Percentiles rank a stretch among this genome's conserved stretches.
phyloP scores from a whole-genome alignment of 2,888 invertebrate species.

The Carpatolechia fugitivella region DNA sequence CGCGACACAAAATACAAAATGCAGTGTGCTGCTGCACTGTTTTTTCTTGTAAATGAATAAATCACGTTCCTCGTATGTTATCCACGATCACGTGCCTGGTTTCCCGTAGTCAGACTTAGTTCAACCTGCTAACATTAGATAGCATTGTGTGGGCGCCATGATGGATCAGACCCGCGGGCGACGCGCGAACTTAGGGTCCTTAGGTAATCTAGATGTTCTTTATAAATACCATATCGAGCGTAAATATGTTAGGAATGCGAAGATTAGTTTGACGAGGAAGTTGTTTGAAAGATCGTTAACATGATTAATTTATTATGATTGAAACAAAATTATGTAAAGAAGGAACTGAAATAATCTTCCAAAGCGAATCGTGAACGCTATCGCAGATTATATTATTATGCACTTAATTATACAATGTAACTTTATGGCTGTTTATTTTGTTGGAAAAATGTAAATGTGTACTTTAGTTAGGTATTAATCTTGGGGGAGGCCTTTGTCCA shows the following conservation, averaged over 20 bases:
- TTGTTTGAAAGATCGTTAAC: background rate
- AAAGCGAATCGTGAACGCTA: background rate
- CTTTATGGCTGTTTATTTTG: too few species aligned
- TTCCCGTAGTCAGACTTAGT: background rate
- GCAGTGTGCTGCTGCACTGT: background rate
- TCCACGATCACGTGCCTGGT: background rate
- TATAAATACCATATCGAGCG: background rate
- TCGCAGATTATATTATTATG: background rate
- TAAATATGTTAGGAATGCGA: background rate
- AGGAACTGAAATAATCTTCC: background rate
- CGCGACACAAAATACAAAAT: too few species aligned
- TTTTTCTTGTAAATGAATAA: background rate
- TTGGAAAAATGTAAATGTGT: too few species aligned
- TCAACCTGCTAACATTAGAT: constrained; percentile 10
- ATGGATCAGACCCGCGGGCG: constrained; percentile 32
- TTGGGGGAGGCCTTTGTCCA: too few species aligned
- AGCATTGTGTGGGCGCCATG: constrained; percentile 23
- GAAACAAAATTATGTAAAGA: background rate
- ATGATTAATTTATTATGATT: background rate
- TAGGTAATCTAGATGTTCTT: background rate
- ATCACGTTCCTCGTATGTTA: background rate
- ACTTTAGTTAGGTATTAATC: too few species aligned
- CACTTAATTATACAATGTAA: too few species aligned
- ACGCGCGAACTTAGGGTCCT: constrained; percentile 11
- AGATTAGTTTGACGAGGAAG: background rate